Base-by-base conservation (phyloP, 2,888 invertebrate species). In the Protophormia terraenovae region DNA sequence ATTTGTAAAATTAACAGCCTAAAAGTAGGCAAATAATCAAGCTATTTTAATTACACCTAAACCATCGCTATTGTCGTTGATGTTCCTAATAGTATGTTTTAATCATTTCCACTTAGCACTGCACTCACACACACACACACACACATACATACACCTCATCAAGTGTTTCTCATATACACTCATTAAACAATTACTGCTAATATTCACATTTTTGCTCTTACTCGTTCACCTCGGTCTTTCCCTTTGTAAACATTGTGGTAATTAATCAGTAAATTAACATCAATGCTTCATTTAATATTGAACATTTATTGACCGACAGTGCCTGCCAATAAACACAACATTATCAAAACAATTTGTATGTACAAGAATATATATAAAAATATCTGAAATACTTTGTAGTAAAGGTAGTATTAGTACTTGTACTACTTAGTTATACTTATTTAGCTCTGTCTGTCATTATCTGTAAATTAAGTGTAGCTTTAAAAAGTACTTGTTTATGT, bases 181-280 rank as follows among this genome's bases (percentile, higher is more conserved):
- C 45, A 78, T 58, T 67, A 77, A 76, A 83, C 69, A 64, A 22
- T 38, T 1, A 55, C 29, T 12, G 14, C 41, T 66, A 67, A n/a
- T n/a, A 62, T 38, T 50, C 58, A 29, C 55, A 19, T 55, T 19
- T 60, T 12, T n/a, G n/a, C 16, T 24, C 24, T 35, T 14, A 6
- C 32, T 45, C 38, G 6, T n/a, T 69, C 29, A 62, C 71, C 22
- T n/a, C 58, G 60, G 62, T 71, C 72, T 32, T 73, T 16, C 58
- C 27, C 38, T 67, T 58, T 38, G 83, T 75, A 87, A 87, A 83
- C 87, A 87, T 84, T 87, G 89, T 89, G 91, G 89, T 92, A 92
- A 92, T 92, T 92, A 92, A 92, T 91, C 92, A 91, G 91, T 91
- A 92, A 92, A 92, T 92, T 92, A 92, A 91, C 92, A 91, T 91